Conservation (phyloP, 2,113 vertebrate species). For the Rhinogobius similis region DNA sequence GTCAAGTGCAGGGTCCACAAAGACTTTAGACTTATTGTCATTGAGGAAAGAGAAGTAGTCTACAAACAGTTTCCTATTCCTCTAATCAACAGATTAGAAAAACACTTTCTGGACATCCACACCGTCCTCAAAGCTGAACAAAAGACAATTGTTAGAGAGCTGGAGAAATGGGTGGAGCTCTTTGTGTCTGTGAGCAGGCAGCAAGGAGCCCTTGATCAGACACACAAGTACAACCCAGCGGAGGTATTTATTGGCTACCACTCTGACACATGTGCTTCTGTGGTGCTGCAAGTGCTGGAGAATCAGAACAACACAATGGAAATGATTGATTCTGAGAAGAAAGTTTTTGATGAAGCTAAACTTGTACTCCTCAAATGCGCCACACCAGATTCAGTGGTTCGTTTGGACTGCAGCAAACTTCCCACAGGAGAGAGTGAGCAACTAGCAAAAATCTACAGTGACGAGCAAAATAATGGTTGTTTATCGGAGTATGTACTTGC, state of each 20-base stretch:
- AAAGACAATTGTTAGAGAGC: constrained; percentile 69
- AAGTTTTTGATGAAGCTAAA: constrained; percentile 72
- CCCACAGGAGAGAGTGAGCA: constrained; percentile 54
- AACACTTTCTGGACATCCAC: constrained; percentile 91
- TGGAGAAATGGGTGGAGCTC: constrained; percentile 79
- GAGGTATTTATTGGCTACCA: constrained; percentile 94
- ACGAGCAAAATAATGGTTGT: constrained; percentile 82
- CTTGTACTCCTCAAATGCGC: constrained; percentile 85
- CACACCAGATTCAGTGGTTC: constrained; percentile 89
- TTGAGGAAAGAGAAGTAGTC: constrained; percentile 92
- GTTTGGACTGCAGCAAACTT: constrained; percentile 70
- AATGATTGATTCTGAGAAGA: constrained; percentile 36
- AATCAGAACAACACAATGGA: constrained; percentile 38
- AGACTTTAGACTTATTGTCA: constrained; percentile 88
- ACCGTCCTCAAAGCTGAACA: constrained; percentile 83
- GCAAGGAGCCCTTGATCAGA: constrained; percentile 27
- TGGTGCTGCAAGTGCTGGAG: constrained; percentile 83
- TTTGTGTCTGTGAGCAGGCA: constrained; percentile 67
- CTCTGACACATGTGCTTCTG: constrained; percentile 86
- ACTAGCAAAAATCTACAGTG: constrained; percentile 79
- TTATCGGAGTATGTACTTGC: constrained; percentile 83
- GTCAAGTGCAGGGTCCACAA: constrained; percentile 95
- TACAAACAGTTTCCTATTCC: constrained; percentile 92
- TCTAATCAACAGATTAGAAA: constrained; percentile 96
- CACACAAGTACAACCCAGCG: constrained; percentile 75